Conservation (phyloP, 2,888 invertebrate species). For the Phanerotoma sp. region DNA sequence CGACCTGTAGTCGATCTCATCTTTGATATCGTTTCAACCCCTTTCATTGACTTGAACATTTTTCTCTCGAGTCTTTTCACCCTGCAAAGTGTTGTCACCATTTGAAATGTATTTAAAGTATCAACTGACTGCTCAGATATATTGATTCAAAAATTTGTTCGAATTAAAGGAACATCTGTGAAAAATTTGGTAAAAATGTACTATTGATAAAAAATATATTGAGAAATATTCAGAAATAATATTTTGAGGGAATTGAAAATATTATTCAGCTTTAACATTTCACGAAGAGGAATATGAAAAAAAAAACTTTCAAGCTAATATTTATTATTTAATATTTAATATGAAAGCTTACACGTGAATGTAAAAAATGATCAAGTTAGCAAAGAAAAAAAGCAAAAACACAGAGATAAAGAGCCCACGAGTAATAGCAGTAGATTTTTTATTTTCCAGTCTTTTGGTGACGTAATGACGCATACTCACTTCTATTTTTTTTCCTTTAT, state of each 20-base stretch:
- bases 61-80: neutral
- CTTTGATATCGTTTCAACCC: constrained; percentile 2
- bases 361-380: too few relatives aligned
- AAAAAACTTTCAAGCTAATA: too few relatives aligned
- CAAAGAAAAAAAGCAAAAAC: neutral
- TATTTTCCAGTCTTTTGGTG: constrained; percentile 23
- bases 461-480: constrained; percentile 23
- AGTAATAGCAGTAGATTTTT: constrained; percentile 21
- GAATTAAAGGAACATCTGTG: too few relatives aligned
- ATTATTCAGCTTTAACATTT: too few relatives aligned
- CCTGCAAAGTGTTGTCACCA: neutral
- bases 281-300: too few relatives aligned
- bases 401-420: constrained; percentile 15
- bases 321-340: too few relatives aligned
- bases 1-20: constrained; percentile 10
- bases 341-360: too few relatives aligned
- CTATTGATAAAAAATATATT: too few relatives aligned
- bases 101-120: constrained; percentile 17
- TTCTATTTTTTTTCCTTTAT: constrained; percentile 8
- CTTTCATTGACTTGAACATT: constrained; percentile 2
- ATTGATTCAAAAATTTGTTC: neutral
- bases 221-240: too few relatives aligned
- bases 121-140: constrained; percentile 5
- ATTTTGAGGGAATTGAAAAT: too few relatives aligned
- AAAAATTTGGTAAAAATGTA: too few relatives aligned